Percentiles rank a stretch among this genome's conserved stretches.
These are phyloP conservation scores for Caenorhabditis macrosperma DNA, from an alignment of 2,888 invertebrate genomes.

Conservation along the genomic window DNA sequence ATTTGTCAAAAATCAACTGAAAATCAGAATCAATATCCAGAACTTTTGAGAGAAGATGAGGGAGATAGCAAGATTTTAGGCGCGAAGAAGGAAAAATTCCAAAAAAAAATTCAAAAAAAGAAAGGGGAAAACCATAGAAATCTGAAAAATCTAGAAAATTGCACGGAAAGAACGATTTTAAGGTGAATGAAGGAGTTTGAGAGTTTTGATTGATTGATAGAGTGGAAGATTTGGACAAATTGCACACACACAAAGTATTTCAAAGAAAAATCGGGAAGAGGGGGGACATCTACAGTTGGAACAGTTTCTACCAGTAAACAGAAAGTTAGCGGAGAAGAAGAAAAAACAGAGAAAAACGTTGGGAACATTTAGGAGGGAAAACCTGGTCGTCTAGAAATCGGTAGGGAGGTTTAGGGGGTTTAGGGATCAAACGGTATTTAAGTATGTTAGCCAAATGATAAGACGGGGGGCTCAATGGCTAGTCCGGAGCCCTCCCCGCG, in stretches of 20 bases:
- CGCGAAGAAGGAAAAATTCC: background rate
- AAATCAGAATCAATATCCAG: no score
- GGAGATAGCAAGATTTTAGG: background rate
- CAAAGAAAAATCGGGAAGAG: background rate
- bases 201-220: no score
- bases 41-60: no score
- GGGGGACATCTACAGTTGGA: background rate
- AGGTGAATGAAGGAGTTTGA: background rate
- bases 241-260: background rate
- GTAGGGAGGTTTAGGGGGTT: no score
- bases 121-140: constrained; percentile 3
- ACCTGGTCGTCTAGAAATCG: no score
- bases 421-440: no score
- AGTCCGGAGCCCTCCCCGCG: no score
- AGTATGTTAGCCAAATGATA: no score
- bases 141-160: constrained; percentile 10
- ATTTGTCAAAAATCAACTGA: background rate
- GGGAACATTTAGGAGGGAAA: no score
- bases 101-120: constrained; percentile 1
- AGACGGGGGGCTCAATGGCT: no score
- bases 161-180: constrained; percentile 17
- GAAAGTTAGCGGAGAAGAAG: background rate
- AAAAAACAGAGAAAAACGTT: background rate
- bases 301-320: background rate
- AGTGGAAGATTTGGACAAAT: no score